Evolutionary conservation across 2,888 invertebrate genomes (phyloP), one percentile per base, ranked within the genome.

Genomic region (Andrena camellia): DNA sequence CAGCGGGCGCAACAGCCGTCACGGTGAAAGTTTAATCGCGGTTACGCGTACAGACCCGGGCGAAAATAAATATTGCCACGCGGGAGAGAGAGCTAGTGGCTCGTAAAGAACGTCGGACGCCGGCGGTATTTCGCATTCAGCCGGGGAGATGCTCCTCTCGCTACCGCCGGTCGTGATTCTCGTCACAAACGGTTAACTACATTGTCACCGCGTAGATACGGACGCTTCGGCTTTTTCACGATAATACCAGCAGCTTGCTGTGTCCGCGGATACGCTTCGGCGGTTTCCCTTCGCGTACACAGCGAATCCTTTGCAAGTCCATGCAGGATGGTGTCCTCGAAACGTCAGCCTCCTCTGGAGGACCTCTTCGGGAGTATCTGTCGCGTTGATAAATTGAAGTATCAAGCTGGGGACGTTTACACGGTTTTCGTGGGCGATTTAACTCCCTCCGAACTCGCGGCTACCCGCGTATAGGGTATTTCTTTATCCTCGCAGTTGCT

Each of bases 111-210:
- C 60, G 35, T 59, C 59, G 31, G 35, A 69, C 6, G 20, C 54
- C 20, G 20, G 54, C 57, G 10, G 52, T 63, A 68, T 63, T 71
- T 76, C 63, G 75, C 60, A 70, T 70, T 69, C 81, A 54, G 17
- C 69, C 69, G 6, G 57, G 26, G 75, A 75, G 76, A 63, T 67
- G 63, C 60, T 60, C 13, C 73, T 59, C 60, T 52, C 72, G 42
- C 67, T 54, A 8, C 54, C 54, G 23, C 20, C 59, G n/a, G 29
- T 78, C 71, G 79, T 26, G 66, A 81, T 73, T 84, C 77, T 70
- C 76, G 67, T 84, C 80, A 84, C 80, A 67, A 62, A 48, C 60
- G 69, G 48, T 84, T 84, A 84, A 84, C 76, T 77, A 84, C 72
- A 71, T 84, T 77, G 84, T 84, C 84, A 77, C 77, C 70, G 70